A percentile compares a stretch with the other conserved stretches of the same genome.
Evolutionary conservation across 2,113 vertebrate genomes (phyloP).

Genomic region (Gorilla gorilla): DNA sequence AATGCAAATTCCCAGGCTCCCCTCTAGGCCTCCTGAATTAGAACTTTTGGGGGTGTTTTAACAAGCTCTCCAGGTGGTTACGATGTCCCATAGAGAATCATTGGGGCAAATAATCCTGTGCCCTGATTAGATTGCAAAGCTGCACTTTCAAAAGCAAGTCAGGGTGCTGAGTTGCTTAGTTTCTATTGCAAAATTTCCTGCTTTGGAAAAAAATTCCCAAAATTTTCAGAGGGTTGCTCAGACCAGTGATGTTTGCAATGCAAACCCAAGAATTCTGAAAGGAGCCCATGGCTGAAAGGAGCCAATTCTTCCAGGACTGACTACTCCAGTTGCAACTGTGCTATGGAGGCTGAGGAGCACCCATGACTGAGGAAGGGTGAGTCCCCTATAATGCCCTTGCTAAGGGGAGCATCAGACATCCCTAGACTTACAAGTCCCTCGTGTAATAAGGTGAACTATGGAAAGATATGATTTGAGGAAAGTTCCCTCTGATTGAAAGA

Average conservation of each 20-base stretch:
- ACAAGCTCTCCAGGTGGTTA: background rate
- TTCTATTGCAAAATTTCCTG: background rate
- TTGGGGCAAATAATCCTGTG: background rate
- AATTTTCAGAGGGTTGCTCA: background rate
- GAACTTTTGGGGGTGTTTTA: background rate
- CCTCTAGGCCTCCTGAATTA: background rate
- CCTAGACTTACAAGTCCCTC: background rate
- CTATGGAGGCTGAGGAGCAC: background rate
- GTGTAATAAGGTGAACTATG: background rate
- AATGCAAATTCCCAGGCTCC: background rate
- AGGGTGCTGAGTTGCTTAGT: background rate
- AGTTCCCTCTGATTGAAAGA: background rate
- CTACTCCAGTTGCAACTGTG: background rate
- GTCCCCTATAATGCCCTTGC: background rate
- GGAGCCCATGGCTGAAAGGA: background rate
- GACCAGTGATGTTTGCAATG: background rate
- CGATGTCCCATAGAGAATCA: background rate
- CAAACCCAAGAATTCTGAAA: conserved; percentile 15
- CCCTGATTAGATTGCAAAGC: background rate
- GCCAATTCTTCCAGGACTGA: background rate
- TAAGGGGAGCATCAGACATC: background rate
- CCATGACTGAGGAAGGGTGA: background rate
- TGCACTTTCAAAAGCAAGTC: conserved; percentile 29
- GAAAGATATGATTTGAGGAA: background rate
- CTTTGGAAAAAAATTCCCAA: background rate